phyloP scores from a whole-genome alignment of 1,140 invertebrate genomes.

The Ceratosolen solmsi region DNA sequence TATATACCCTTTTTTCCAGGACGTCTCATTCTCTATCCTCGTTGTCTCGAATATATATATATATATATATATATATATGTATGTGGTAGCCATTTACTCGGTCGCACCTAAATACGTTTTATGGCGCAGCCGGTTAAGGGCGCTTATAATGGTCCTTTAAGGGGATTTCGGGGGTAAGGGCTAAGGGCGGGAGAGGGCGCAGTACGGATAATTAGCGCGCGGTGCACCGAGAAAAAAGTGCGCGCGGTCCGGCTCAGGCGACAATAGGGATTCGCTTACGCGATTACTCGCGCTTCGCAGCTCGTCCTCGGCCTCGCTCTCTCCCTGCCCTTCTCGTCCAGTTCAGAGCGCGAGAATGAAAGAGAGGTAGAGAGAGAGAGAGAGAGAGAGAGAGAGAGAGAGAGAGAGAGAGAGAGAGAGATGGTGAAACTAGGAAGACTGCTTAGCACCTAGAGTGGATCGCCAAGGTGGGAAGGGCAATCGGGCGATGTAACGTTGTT shows the following conservation, averaged over 20 bases:
- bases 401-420: too few species aligned
- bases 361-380: not conserved
- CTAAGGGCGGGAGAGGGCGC: conserved; percentile 29
- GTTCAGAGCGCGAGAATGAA: not conserved
- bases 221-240: conserved; percentile 47
- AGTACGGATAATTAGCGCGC: conserved; percentile 57
- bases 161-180: conserved; percentile 55
- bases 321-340: not conserved
- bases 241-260: conserved; percentile 41
- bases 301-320: not conserved
- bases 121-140: conserved; percentile 53
- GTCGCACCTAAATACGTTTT: conserved; percentile 54
- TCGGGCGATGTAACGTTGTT: not conserved
- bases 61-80: too few species aligned
- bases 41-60: conserved; percentile 18
- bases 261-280: conserved; percentile 48
- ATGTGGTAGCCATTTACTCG: conserved; percentile 60
- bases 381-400: too few species aligned
- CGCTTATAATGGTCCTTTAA: conserved; percentile 62
- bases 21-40: not conserved
- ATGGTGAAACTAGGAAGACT: not conserved
- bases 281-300: conserved; percentile 41
- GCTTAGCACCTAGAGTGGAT: not conserved
- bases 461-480: conserved; percentile 10
- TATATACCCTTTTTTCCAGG: conserved; percentile 16